A percentile compares a stretch with the other conserved stretches of the same genome.
These are phyloP conservation scores for Miichthys miiuy DNA, from an alignment of 2,797 vertebrate genomes.

Conservation along the genomic window DNA sequence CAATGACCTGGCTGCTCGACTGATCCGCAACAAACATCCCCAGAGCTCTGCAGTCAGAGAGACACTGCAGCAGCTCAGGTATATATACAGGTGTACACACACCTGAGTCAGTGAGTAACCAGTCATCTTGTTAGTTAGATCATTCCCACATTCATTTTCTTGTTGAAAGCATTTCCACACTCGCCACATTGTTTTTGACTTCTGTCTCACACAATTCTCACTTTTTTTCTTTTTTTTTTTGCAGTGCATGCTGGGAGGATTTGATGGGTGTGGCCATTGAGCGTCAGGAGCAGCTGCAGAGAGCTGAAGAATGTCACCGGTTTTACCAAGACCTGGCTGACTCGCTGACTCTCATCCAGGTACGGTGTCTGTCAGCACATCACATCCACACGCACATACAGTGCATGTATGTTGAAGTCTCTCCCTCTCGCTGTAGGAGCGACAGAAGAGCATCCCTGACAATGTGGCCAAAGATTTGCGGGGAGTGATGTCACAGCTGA, in stretches of 20 bases:
- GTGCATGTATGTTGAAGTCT: too few species aligned
- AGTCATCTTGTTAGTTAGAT: too few species aligned
- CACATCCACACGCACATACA: too few species aligned
- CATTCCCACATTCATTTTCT: not conserved
- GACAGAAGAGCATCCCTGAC: slow-evolving; percentile 88
- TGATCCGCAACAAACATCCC: slow-evolving; percentile 82
- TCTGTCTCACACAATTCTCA: not conserved
- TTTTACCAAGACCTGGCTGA: slow-evolving; percentile 87
- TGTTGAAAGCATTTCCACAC: too few species aligned
- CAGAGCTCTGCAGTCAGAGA: slow-evolving; percentile 79
- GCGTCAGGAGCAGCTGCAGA: slow-evolving; percentile 79
- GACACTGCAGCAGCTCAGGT: slow-evolving; percentile 86
- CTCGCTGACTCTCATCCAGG: slow-evolving; percentile 88
- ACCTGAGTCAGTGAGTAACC: too few species aligned
- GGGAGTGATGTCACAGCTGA: slow-evolving; percentile 87
- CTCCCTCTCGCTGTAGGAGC: slow-evolving; percentile 81
- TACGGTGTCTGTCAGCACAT: slow-evolving; percentile 38
- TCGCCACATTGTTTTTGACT: not conserved
- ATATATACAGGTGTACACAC: slow-evolving; percentile 13
- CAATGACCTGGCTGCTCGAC: slow-evolving; percentile 79
- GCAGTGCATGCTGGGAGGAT: slow-evolving; percentile 88
- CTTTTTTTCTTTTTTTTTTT: not conserved
- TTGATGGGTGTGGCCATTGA: slow-evolving; percentile 81
- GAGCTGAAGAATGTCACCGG: slow-evolving; percentile 83
- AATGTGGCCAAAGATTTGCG: slow-evolving; percentile 87